Percentiles rank a stretch among this genome's conserved stretches.
phyloP scores from a whole-genome alignment of 2,888 invertebrate genomes.

The Eupithecia pulchellata region DNA sequence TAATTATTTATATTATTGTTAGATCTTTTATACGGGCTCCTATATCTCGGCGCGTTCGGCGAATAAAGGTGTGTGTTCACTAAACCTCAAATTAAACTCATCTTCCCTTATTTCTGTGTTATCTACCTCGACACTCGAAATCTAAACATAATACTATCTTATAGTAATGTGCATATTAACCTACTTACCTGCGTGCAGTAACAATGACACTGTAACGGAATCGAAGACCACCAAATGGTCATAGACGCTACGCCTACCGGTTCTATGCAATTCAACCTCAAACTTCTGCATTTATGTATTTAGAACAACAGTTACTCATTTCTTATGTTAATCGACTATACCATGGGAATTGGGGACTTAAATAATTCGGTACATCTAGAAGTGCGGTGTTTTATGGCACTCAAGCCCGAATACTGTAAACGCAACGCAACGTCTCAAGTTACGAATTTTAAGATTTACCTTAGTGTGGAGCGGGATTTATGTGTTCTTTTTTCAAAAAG shows the following conservation, averaged over 20 bases:
- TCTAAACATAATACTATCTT: neutral
- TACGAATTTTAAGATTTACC: no score
- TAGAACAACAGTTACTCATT: slow-evolving; percentile 63
- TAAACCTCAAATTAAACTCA: neutral
- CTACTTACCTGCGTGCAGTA: slow-evolving; percentile 15
- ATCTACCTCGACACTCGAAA: neutral
- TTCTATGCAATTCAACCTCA: slow-evolving; percentile 25
- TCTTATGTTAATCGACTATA: slow-evolving; percentile 63
- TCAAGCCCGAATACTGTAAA: neutral
- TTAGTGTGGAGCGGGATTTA: no score
- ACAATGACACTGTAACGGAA: slow-evolving; percentile 30
- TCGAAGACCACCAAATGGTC: slow-evolving; percentile 22
- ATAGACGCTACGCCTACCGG: slow-evolving; percentile 23
- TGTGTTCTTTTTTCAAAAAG: no score
- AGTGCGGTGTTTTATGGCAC: slow-evolving; percentile 15
- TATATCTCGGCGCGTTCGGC: neutral
- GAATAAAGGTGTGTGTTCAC: neutral
- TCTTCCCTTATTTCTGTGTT: neutral
- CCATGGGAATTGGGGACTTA: slow-evolving; percentile 49
- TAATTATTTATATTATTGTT: no score
- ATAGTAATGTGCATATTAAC: slow-evolving; percentile 14
- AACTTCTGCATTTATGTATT: slow-evolving; percentile 61
- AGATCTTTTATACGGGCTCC: no score
- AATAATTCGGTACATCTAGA: slow-evolving; percentile 44
- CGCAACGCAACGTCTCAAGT: no score